Evolutionary conservation across 2,888 invertebrate species (phyloP), one percentile per base, ranked within the genome.

Genomic region (Choreutis nemorana): DNA sequence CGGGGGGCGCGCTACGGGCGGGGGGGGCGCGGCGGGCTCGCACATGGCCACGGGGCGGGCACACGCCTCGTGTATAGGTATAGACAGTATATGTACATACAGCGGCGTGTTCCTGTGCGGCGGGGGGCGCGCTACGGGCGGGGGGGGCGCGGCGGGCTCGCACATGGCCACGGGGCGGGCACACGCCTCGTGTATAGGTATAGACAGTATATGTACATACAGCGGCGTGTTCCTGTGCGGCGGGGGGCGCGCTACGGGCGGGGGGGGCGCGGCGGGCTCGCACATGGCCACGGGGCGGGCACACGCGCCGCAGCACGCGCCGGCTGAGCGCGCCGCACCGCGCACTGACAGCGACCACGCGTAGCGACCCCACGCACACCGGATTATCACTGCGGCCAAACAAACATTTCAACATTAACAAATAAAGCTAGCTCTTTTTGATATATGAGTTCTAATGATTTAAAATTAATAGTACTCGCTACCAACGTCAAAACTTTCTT

Each of bases 301-400:
- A 48, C 70, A 65, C 13, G 60, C 55, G 11, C 52, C 59, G 2
- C 28, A 87, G 70, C 55, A 62, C 21, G 90, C 88, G 2, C 86
- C 86, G 48, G 91, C 89, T 52, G 89, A 86, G 21, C 95, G 83
- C 1, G 97, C 94, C 34, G 94, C 81, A 57, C 96, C 95, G 21
- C 96, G 83, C 30, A 92, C 73, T 51, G 91, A 89, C 83, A 94
- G 85, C 5, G 91, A 91, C 97, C 97, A 98, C 11, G 94, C 94
- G 75, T 94, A 92, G 3, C 97, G 87, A 0, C 97, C 97, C 77
- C 95, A 97, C 1, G 95, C 93, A 32, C 94, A 93, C 2, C 97
- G 85, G 37, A 97, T 89, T 30, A 98, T 80, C 29, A 94, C 87
- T 56, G 86, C 2, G 22, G 14, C 21, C 23, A 2, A 26, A 10